Evolutionary conservation across 2,797 vertebrate genomes (phyloP), one percentile per base, ranked within the genome.

Genomic region (Taenioides sp.): DNA sequence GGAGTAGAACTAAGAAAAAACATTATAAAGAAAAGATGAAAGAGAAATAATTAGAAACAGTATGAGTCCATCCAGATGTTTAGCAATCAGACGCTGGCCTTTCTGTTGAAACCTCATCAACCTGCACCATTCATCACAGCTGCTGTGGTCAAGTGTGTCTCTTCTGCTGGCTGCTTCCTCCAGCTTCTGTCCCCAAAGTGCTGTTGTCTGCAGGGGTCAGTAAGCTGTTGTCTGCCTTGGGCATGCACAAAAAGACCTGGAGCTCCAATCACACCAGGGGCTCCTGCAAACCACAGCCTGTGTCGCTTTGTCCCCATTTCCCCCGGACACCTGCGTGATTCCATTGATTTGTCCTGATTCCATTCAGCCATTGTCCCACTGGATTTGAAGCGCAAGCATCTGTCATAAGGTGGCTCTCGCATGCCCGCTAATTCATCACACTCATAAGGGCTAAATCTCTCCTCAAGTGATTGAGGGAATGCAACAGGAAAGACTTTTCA

Each of bases 101-200:
- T 76, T 78, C 78, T 79, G 76, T 64, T 47, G 54, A 73, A 67
- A 88, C 79, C 69, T 74, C 78, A 65, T 74, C 72, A 49, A 88
- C 80, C 79, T 17, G 68, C 75, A 70, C 82, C 84, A 84, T 90
- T 92, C 88, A 89, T 91, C 89, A 87, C 84, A 77, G 87, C 89
- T 83, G 66, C 79, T 55, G 72, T 40, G 89, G 87, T 89, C 83
- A 87, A 81, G 84, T 89, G 91, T 75, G 75, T 65, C 79, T 75
- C 75, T 80, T 74, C 79, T 77, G 75, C 80, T 74, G 2, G 27
- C 67, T 27, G 67, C 80, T 78, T 79, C 74, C 80, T 79, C 72
- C 76, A 72, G 83, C 92, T 92, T 94, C 92, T 92, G 92, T 71
- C 92, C 92, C 92, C 82, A 82, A 87, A 92, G 93, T 88, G 43